Base-by-base conservation (phyloP, 1,140 invertebrate species). In the Diuraphis noxia region DNA sequence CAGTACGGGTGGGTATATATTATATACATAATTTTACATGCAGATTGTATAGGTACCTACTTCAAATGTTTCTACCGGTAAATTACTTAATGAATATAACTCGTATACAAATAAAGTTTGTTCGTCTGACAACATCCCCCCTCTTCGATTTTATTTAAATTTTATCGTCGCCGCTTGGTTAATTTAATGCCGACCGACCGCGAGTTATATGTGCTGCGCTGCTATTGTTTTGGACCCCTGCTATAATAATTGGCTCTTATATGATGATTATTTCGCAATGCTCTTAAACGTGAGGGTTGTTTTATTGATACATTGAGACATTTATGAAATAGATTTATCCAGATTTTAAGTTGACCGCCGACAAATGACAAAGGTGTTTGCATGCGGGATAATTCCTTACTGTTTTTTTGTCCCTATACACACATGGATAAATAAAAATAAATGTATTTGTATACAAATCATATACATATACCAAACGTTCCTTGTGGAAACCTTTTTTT, bases 191-290 rank as follows among this genome's bases (percentile, higher is more conserved):
- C 43, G 40, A 34, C 84, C 84, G n/a, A 85, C 84, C 43, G 56
- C 30, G 40, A 82, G 38, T 41, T 40, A 40, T 82, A 41, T 30
- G 40, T 40, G 40, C 8, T 82, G 25, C 19, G 41, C 8, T 36
- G 10, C 34, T 38, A 86, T 86, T 52, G 43, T 86, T 86, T 86
- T 49, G 41, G 19, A 86, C 85, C 85, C 43, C 43, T 86, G 34
- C 43, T 46, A 46, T 85, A 85, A 85, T 85, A 85, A 85, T 85
- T 85, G n/a, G 41, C 36, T 49, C 84, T 46, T 46, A 85, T 82
- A 81, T 84, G 4, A 85, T 2, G 34, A 85, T 34, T 19, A 84
- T 84, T 84, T 84, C 82, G n/a, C 82, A 84, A 84, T 84, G 34
- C 19, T 34, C n/a, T 82, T 41, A 85, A 85, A 85, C 13, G 19